Conservation (phyloP, 2,113 vertebrate species). For the Syngnathoides biaculeatus region DNA sequence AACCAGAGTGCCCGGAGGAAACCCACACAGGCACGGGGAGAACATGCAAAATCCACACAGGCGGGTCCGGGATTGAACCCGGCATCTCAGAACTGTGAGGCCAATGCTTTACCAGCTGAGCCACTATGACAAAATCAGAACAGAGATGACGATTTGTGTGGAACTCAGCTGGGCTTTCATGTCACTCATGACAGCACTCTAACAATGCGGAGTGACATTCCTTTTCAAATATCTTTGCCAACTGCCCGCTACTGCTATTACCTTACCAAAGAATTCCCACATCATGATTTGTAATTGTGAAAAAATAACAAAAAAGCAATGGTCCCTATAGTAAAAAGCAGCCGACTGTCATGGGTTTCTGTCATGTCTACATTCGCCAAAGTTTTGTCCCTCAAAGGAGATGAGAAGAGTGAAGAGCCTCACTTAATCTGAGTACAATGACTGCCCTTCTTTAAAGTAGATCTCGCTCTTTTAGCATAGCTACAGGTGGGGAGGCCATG, state of each 20-base stretch:
- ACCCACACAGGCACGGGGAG: too few relatives aligned
- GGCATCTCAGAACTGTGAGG: too few relatives aligned
- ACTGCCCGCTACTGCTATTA: slow-evolving; percentile 14
- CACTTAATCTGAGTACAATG: slow-evolving; percentile 67
- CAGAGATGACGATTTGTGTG: slow-evolving; percentile 48
- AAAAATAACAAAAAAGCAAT: not conserved
- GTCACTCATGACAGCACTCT: slow-evolving; percentile 21
- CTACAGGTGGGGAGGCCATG: slow-evolving; percentile 62
- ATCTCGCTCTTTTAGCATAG: slow-evolving; percentile 47
- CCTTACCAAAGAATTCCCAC: not conserved
- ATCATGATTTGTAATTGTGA: not conserved
- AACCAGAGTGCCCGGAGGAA: too few relatives aligned
- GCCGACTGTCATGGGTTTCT: slow-evolving; percentile 26
- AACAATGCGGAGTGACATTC: slow-evolving; percentile 43
- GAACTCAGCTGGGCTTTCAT: slow-evolving; percentile 49
- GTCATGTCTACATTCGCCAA: slow-evolving; percentile 34
- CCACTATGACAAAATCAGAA: slow-evolving; percentile 51
- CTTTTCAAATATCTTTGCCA: slow-evolving; percentile 36
- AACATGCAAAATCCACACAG: too few relatives aligned
- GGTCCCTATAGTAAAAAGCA: slow-evolving; percentile 11
- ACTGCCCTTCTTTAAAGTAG: slow-evolving; percentile 61
- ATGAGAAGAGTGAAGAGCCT: slow-evolving; percentile 64
- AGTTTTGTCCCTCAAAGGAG: slow-evolving; percentile 52
- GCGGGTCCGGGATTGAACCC: too few relatives aligned
- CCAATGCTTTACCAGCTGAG: too few relatives aligned